These are phyloP conservation scores for Drosophila helvetica DNA, from an alignment of 2,888 invertebrate genomes.

Conservation along the genomic window DNA sequence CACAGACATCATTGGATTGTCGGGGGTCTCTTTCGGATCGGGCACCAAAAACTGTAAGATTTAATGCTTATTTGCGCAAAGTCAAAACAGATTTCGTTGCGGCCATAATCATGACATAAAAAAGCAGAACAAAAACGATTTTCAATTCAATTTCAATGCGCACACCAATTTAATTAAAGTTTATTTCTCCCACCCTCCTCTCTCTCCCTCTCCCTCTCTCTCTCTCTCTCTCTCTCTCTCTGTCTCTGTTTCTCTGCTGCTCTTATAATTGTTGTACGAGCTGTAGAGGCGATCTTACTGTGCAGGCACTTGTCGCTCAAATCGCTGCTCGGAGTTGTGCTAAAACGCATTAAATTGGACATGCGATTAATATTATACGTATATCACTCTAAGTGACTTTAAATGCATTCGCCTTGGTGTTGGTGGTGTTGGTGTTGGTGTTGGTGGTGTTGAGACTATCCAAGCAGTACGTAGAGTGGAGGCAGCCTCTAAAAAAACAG, in stretches of 20 bases:
- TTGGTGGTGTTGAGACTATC: no score
- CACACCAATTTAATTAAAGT: conserved; percentile 73
- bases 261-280: conserved; percentile 3
- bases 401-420: conserved; percentile 52
- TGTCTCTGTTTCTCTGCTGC: background rate
- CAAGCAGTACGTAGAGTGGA: background rate
- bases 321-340: conserved; percentile 42
- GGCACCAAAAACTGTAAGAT: conserved; percentile 68
- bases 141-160: conserved; percentile 77
- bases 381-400: conserved; percentile 74
- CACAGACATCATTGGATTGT: background rate
- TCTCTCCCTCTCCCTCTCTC: background rate
- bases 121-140: conserved; percentile 79
- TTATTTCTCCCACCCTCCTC: background rate
- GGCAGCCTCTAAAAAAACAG: background rate
- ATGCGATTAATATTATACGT: conserved; percentile 72
- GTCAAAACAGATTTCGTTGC: conserved; percentile 77
- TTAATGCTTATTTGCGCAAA: conserved; percentile 80
- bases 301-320: conserved; percentile 1
- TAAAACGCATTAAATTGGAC: conserved; percentile 75
- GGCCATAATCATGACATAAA: conserved; percentile 79
- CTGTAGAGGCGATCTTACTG: background rate
- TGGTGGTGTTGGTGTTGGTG: no score
- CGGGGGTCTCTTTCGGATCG: conserved; percentile 8
- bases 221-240: background rate